Percentiles rank a stretch among this genome's conserved stretches.
phyloP scores from a whole-genome alignment of 2,888 invertebrate species.

The Tricholauxania praeusta region DNA sequence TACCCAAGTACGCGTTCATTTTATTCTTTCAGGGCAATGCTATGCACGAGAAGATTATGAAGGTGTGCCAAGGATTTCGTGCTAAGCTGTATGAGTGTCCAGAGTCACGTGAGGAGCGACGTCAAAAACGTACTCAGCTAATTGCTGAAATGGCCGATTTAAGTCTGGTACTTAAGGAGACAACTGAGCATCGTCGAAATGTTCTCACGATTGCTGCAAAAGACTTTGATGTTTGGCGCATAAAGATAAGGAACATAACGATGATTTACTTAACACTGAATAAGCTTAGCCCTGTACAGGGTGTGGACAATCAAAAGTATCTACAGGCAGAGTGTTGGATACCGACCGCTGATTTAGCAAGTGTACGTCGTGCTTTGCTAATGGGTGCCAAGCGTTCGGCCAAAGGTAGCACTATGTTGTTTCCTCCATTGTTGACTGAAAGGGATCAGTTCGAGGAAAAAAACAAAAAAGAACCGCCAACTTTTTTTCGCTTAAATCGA shows the following conservation, averaged over 20 bases:
- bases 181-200: slow-evolving; percentile 80
- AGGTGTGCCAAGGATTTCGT: slow-evolving; percentile 86
- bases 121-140: slow-evolving; percentile 81
- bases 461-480: slow-evolving; percentile 79
- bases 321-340: slow-evolving; percentile 92
- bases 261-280: slow-evolving; percentile 92
- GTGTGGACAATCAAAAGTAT: slow-evolving; percentile 75
- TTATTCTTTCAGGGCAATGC: slow-evolving; percentile 83
- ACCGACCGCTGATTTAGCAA: slow-evolving; percentile 75
- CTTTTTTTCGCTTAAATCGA: slow-evolving; percentile 89
- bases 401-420: slow-evolving; percentile 71
- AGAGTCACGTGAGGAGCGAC: slow-evolving; percentile 77
- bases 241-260: slow-evolving; percentile 85
- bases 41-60: slow-evolving; percentile 81
- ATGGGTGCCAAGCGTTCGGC: slow-evolving; percentile 84
- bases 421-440: slow-evolving; percentile 90
- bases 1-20: slow-evolving; percentile 84
- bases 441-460: not conserved
- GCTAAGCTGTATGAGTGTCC: slow-evolving; percentile 88
- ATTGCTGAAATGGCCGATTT: slow-evolving; percentile 82
- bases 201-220: slow-evolving; percentile 69
- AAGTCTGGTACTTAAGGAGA: slow-evolving; percentile 78
- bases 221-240: slow-evolving; percentile 74
- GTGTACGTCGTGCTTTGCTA: slow-evolving; percentile 80
- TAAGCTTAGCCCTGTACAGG: slow-evolving; percentile 86